phyloP scores from a whole-genome alignment of 2,113 vertebrate species.

The Vireo altiloquus region DNA sequence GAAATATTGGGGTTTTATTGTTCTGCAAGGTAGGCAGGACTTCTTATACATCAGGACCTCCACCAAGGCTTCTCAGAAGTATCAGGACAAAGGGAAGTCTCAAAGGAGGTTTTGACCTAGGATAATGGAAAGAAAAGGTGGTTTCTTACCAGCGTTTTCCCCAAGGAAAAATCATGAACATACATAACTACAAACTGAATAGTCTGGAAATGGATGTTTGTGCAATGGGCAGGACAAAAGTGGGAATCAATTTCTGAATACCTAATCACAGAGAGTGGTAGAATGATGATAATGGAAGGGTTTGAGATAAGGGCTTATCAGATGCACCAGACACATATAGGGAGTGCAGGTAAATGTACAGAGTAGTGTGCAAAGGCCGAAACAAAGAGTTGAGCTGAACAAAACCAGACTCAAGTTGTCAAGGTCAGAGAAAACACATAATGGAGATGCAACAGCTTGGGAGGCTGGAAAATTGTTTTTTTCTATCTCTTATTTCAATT shows the following conservation, averaged over 20 bases:
- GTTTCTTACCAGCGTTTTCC: background rate
- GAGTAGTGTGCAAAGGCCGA: background rate
- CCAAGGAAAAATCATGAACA: background rate
- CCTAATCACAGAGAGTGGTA: background rate
- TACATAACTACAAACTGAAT: background rate
- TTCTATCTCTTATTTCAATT: background rate
- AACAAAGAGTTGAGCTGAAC: background rate
- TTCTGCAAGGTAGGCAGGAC: background rate
- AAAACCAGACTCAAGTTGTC: background rate
- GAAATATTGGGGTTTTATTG: background rate
- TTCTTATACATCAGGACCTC: background rate
- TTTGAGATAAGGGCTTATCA: background rate
- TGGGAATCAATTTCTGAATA: background rate
- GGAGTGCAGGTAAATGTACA: background rate
- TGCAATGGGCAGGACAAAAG: background rate
- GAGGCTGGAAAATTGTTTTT: background rate
- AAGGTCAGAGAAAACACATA: background rate
- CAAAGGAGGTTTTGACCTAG: background rate
- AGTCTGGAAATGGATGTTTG: background rate
- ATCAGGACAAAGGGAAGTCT: background rate
- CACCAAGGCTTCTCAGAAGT: background rate
- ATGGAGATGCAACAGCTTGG: background rate
- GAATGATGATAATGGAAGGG: background rate
- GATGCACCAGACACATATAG: background rate
- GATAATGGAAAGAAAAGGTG: background rate